These are phyloP conservation scores for Scaeva pyrastri DNA, from an alignment of 2,888 invertebrate species.

Conservation along the genomic window DNA sequence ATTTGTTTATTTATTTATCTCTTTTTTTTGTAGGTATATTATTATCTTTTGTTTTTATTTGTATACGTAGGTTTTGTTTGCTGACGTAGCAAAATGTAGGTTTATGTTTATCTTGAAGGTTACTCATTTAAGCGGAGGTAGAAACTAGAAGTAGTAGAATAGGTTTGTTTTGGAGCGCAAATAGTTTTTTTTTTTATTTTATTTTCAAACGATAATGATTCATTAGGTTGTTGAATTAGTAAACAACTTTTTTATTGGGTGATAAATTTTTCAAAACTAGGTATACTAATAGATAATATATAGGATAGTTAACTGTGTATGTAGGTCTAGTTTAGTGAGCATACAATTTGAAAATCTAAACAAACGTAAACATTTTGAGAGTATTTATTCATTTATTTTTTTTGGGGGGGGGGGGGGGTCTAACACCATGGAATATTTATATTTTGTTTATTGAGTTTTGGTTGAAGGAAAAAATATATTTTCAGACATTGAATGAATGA, in stretches of 20 bases:
- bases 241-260: neutral
- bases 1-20: neutral
- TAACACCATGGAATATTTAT: too few relatives aligned
- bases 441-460: too few relatives aligned
- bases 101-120: conserved; percentile 11
- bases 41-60: conserved; percentile 2
- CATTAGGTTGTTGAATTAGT: neutral
- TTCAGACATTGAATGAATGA: too few relatives aligned
- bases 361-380: neutral
- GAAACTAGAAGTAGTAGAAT: neutral
- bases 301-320: too few relatives aligned
- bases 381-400: neutral
- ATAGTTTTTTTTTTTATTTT: neutral
- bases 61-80: conserved; percentile 6
- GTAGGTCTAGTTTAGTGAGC: too few relatives aligned
- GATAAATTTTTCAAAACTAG: neutral
- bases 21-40: neutral
- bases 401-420: neutral
- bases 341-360: too few relatives aligned
- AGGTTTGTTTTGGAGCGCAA: neutral
- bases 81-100: conserved; percentile 2
- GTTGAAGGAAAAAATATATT: too few relatives aligned
- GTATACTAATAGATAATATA: too few relatives aligned
- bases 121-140: conserved; percentile 2
- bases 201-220: neutral